Evolutionary conservation across 2,797 vertebrate genomes (phyloP), one percentile per base, ranked within the genome.

Genomic region (Poeciliopsis infans): DNA sequence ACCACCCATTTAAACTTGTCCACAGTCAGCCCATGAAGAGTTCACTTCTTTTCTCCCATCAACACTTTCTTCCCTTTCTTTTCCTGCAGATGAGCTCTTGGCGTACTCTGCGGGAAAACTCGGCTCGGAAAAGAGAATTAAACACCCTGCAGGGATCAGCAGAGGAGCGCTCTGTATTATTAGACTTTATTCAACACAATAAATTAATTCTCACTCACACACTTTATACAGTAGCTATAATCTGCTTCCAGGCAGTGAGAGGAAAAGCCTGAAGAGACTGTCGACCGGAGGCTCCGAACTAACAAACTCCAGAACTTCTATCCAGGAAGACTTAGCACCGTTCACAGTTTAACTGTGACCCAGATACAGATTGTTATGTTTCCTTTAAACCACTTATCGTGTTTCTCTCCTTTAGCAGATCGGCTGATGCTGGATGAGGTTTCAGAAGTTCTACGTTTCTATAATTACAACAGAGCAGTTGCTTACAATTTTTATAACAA

Each of bases 91-190:
- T 11, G 0, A 47, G 81, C 66, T 83, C 0, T 43, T 47, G 83
- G 81, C 45, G 53, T 77, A 66, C 55, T 85, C 83, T 15, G 25
- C 18, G 2, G 68, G 73, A 33, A 74, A 66, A 51, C n/a, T 0
- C 1, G 46, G 70, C 81, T 88, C 55, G 39, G 79, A 80, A 72
- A 82, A 49, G 69, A 83, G 76, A 87, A 82, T 82, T 82, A 80
- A 80, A 75, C 55, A 51, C 4, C 79, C 86, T 79, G 79, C 85
- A 82, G 88, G 85, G 78, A 76, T 79, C 76, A 75, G 81, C 70
- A 5, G 78, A 85, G 76, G 59, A 78, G 59, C 78, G 77, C 74
- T 45, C 16, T 5, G 77, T 75, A 69, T 85, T 82, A 88, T 83
- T 85, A 68, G 83, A 76, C 69, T 79, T 75, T 57, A 81, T 85